Percentiles rank a stretch among this genome's conserved stretches.
Evolutionary conservation across 2,888 invertebrate genomes (phyloP).

Genomic region (Sarcophaga caerulescens): DNA sequence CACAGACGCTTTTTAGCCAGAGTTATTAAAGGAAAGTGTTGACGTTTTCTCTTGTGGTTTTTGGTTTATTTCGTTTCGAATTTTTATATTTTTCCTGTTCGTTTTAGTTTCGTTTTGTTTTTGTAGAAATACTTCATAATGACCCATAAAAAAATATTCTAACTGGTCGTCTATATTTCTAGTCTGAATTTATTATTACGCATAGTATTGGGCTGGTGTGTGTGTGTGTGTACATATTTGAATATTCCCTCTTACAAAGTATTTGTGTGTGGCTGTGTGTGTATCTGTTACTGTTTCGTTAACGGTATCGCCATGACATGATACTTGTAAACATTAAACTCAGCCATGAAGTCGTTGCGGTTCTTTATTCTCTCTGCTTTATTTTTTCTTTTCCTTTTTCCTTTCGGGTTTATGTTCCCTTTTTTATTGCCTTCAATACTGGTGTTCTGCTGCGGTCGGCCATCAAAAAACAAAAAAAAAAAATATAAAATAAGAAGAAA

Average conservation of each 20-base stretch:
- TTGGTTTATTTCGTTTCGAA: no score
- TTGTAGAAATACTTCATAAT: not conserved
- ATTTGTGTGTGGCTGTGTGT: not conserved
- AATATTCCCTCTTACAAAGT: constrained; percentile 10
- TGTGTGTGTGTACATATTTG: not conserved
- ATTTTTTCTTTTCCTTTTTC: not conserved
- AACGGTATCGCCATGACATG: not conserved
- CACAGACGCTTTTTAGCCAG: no score
- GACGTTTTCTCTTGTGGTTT: no score
- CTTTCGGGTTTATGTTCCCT: constrained; percentile 2
- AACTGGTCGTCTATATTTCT: not conserved
- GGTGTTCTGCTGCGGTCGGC: no score
- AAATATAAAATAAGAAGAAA: no score
- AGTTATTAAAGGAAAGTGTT: no score
- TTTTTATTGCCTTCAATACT: not conserved
- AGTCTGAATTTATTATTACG: not conserved
- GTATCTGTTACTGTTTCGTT: not conserved
- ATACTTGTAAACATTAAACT: constrained; percentile 22
- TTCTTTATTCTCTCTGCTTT: constrained; percentile 35
- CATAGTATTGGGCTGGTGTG: not conserved
- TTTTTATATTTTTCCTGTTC: no score
- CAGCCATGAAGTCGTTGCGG: constrained; percentile 46
- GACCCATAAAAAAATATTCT: not conserved
- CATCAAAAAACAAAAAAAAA: no score
- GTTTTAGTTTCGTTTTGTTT: not conserved